Conservation (phyloP, 1,140 invertebrate genomes). For the Pomacea maculata region DNA sequence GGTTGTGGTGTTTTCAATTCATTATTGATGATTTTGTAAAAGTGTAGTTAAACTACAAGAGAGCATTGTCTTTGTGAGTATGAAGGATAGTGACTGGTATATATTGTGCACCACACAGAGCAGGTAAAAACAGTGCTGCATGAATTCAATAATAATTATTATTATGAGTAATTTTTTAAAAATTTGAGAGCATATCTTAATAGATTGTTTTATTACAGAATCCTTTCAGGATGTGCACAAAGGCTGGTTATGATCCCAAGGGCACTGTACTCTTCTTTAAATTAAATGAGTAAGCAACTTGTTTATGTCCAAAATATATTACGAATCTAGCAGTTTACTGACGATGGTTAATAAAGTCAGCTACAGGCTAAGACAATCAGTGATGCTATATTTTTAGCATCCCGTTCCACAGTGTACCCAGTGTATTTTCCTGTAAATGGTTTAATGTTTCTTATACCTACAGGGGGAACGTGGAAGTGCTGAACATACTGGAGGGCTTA, state of each 20-base stretch:
- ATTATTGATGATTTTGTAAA: background rate
- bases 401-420: no score
- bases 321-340: no score
- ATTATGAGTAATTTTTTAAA: no score
- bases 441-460: constrained; percentile 11
- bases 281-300: constrained; percentile 44
- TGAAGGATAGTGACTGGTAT: background rate
- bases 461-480: constrained; percentile 40
- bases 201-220: constrained; percentile 33
- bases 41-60: background rate
- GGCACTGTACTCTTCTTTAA: constrained; percentile 58
- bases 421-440: no score
- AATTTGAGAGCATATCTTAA: background rate
- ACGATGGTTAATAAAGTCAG: no score
- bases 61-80: background rate
- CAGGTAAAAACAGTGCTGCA: no score
- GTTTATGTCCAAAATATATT: no score
- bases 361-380: no score
- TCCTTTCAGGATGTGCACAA: constrained; percentile 51
- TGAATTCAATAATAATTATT: no score
- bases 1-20: background rate
- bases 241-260: constrained; percentile 38
- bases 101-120: no score
- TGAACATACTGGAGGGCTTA: constrained; percentile 50
- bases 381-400: no score